Conservation (phyloP, 2,113 vertebrate species). For the Indicator indicator region DNA sequence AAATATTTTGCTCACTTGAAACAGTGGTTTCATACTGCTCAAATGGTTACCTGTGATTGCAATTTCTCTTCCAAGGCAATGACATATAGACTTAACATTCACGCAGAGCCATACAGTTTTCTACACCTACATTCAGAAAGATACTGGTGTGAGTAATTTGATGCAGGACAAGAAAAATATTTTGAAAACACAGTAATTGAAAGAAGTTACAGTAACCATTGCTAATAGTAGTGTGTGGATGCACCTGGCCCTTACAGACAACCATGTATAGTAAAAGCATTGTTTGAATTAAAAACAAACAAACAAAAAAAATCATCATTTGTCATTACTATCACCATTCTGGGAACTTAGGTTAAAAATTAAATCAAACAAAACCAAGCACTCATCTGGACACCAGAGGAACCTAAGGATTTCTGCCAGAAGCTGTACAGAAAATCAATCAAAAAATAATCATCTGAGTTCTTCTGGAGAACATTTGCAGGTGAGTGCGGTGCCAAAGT, state of each 20-base stretch:
- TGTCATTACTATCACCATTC: neutral
- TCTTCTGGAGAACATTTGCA: neutral
- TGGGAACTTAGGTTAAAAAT: neutral
- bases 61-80: neutral
- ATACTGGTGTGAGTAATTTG: neutral
- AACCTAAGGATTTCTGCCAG: neutral
- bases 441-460: neutral
- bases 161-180: neutral
- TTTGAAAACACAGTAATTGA: neutral
- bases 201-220: neutral
- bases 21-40: neutral
- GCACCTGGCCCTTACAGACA: neutral
- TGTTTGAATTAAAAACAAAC: neutral
- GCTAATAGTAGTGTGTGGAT: neutral
- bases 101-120: neutral
- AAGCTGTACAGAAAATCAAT: neutral
- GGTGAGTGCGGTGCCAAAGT: neutral
- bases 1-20: neutral
- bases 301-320: neutral
- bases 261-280: neutral
- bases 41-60: neutral
- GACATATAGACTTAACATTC: neutral
- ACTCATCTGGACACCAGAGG: neutral
- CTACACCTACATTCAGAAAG: neutral
- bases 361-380: neutral